Percentiles rank a stretch among this genome's conserved stretches.
Evolutionary conservation across 2,113 vertebrate species (phyloP).

Genomic region (Leptodactylus fuscus): DNA sequence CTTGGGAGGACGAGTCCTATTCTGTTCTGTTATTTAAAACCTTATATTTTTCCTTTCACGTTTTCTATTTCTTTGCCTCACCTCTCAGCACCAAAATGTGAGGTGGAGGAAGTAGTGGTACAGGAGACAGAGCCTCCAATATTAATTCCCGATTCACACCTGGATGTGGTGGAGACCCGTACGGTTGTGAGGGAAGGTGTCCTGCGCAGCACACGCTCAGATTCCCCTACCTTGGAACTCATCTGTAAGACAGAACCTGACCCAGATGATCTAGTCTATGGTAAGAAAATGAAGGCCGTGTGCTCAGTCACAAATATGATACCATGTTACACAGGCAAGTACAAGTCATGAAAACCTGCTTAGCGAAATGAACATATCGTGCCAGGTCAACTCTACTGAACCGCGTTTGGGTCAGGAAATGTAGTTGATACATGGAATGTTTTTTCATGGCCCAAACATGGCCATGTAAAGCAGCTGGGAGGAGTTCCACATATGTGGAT

Average conservation of each 20-base stretch:
- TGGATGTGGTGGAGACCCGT: slow-evolving; percentile 35
- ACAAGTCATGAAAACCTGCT: too few species aligned
- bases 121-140: slow-evolving; percentile 42
- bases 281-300: slow-evolving; percentile 22
- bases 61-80: not conserved
- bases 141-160: slow-evolving; percentile 28
- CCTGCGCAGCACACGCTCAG: slow-evolving; percentile 36
- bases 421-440: too few species aligned
- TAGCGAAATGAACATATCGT: too few species aligned
- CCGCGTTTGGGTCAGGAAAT: too few species aligned
- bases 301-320: too few species aligned
- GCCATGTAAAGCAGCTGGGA: too few species aligned
- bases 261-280: slow-evolving; percentile 40
- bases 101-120: slow-evolving; percentile 50
- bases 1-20: not conserved
- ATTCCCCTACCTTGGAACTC: slow-evolving; percentile 49
- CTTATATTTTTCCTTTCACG: not conserved
- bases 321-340: too few species aligned
- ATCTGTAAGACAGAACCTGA: slow-evolving; percentile 52
- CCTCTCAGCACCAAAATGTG: slow-evolving; percentile 49
- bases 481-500: too few species aligned
- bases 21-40: not conserved
- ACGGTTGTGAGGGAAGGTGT: slow-evolving; percentile 45
- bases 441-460: too few species aligned
- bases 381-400: too few species aligned